These are phyloP conservation scores for Zaprionus camerounensis DNA, from an alignment of 1,140 invertebrate genomes.

Conservation along the genomic window DNA sequence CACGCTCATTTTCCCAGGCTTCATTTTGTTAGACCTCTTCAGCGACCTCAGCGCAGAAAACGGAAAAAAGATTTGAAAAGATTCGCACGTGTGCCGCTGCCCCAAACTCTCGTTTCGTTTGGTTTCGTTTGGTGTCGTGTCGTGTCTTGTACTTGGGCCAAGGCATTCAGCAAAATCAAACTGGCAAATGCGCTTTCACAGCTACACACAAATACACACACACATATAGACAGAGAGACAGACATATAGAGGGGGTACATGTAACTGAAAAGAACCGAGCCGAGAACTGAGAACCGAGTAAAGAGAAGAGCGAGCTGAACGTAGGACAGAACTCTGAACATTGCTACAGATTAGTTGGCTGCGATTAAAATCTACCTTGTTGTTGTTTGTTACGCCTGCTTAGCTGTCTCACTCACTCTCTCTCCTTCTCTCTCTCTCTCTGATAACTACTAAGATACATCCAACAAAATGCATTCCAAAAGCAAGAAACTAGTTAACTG, in stretches of 20 bases:
- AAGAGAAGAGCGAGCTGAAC: background rate
- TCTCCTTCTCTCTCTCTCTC: slow-evolving; percentile 6
- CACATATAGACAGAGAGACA: slow-evolving; percentile 6
- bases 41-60: background rate
- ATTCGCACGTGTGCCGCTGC: slow-evolving; percentile 61
- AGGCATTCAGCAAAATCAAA: slow-evolving; percentile 52
- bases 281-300: slow-evolving; percentile 2
- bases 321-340: slow-evolving; percentile 45
- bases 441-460: slow-evolving; percentile 33
- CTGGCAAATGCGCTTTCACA: slow-evolving; percentile 53
- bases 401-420: slow-evolving; percentile 3
- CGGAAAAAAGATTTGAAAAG: slow-evolving; percentile 15
- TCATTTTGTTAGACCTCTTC: background rate
- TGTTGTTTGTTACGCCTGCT: slow-evolving; percentile 66
- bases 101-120: slow-evolving; percentile 29
- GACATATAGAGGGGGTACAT: slow-evolving; percentile 29
- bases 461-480: slow-evolving; percentile 78
- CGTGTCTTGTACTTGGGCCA: slow-evolving; percentile 44
- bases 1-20: background rate
- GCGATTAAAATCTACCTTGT: slow-evolving; percentile 77
- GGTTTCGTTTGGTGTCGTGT: slow-evolving; percentile 16
- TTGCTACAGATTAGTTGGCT: slow-evolving; percentile 73
- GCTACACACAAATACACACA: slow-evolving; percentile 18
- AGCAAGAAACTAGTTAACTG: slow-evolving; percentile 79
- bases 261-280: slow-evolving; percentile 25